A percentile compares a stretch with the other conserved stretches of the same genome.
Evolutionary conservation across 2,797 vertebrate genomes (phyloP).

Genomic region (Falco berigora): DNA sequence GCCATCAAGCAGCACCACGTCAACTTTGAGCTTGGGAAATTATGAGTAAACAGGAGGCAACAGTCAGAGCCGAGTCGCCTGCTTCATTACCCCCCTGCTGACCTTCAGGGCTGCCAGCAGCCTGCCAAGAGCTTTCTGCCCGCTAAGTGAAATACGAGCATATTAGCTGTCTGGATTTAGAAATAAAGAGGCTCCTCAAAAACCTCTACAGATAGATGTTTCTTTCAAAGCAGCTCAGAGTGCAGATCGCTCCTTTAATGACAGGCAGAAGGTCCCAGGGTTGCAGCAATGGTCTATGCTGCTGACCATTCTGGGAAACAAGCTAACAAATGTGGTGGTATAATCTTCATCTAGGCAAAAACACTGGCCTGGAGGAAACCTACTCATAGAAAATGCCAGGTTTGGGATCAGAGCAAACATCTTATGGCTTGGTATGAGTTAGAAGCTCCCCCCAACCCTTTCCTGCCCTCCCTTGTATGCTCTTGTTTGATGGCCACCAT

Average conservation of each 20-base stretch:
- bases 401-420: background rate
- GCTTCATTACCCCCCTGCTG: background rate
- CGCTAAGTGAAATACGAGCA: slow-evolving; percentile 2
- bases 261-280: background rate
- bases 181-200: background rate
- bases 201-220: background rate
- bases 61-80: accelerated
- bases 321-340: background rate
- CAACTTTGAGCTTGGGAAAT: background rate
- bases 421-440: background rate
- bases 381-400: background rate
- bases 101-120: background rate
- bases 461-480: background rate
- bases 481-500: background rate
- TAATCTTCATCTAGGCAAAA: background rate
- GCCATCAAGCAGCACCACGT: background rate
- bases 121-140: background rate
- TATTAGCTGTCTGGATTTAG: background rate
- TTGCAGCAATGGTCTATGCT: background rate
- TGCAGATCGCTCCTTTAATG: background rate
- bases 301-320: background rate
- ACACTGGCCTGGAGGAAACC: background rate
- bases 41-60: background rate
- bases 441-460: background rate
- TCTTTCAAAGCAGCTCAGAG: background rate